Percentiles rank a stretch among this genome's conserved stretches.
Evolutionary conservation across 2,888 invertebrate species (phyloP).

Genomic region (Nomada goodeniana): DNA sequence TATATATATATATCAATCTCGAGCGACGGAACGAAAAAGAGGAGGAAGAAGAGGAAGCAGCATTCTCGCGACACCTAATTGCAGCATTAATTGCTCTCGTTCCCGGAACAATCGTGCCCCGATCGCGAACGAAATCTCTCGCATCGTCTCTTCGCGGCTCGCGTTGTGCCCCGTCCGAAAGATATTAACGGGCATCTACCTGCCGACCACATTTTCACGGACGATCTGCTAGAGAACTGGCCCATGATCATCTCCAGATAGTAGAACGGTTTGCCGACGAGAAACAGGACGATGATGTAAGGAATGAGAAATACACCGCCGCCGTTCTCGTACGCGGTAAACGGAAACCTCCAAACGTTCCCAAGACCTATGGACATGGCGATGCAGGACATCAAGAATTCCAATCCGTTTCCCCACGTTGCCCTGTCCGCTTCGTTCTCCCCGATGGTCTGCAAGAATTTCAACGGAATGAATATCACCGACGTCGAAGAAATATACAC

Average conservation of each 20-base stretch:
- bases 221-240: slow-evolving; percentile 93
- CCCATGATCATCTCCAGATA: slow-evolving; percentile 94
- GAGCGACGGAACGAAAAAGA: no score
- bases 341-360: slow-evolving; percentile 89
- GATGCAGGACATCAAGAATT: slow-evolving; percentile 89
- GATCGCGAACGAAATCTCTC: no score
- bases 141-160: no score
- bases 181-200: slow-evolving; percentile 15
- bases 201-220: slow-evolving; percentile 90
- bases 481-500: no score
- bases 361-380: slow-evolving; percentile 89
- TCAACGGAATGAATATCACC: neutral
- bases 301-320: slow-evolving; percentile 90
- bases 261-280: slow-evolving; percentile 92
- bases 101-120: no score
- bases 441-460: slow-evolving; percentile 29
- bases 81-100: no score
- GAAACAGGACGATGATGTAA: slow-evolving; percentile 87
- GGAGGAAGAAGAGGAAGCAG: no score
- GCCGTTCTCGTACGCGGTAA: slow-evolving; percentile 89
- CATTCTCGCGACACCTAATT: no score
- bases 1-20: neutral
- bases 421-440: slow-evolving; percentile 62
- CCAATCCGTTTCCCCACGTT: slow-evolving; percentile 87
- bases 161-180: no score